Base-by-base conservation (phyloP, 1,140 invertebrate genomes). In the Heterodera schachtii region DNA sequence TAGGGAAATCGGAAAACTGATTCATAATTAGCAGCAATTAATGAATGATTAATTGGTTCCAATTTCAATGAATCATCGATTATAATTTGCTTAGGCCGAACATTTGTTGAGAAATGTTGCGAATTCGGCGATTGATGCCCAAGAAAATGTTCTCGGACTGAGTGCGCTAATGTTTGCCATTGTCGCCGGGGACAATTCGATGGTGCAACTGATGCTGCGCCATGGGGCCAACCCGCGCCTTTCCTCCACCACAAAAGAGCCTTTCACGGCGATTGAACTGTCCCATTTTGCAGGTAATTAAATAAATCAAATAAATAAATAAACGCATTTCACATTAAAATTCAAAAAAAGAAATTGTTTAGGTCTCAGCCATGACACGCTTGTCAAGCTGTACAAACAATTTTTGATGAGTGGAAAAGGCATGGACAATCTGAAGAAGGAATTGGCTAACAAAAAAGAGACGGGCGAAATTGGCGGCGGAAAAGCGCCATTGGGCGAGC, bases 191-290 rank as follows among this genome's bases (percentile, higher is more conserved):
- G 81, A 82, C 60, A 82, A 78, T 82, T 7, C 9, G 70, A 82
- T 82, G 81, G 79, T 82, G 31, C 69, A 73, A 66, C n/a, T 82
- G 7, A 46, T 82, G 13, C 80, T 82, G 44, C 70, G 73, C 21
- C 60, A 64, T 3, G 31, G 49, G 9, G 81, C 81, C 47, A 82
- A 82, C 60, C 47, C 73, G 67, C 46, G 79, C 9, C 71, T 82
- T 43, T 52, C 44, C 21, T 82, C 79, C 11, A 82, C 81, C n/a
- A 82, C 81, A 46, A 82, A 82, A 82, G 81, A 73, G 52, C 79
- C 76, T 0, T 82, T 82, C 46, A 82, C 67, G 16, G 81, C 80
- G 1, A 49, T 82, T n/a, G 81, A 82, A 19, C 43, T 82, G 31
- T 47, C 79, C 47, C 79, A 82, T 60, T 81, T 80, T 81, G 47